Conservation (phyloP, 2,113 vertebrate species). For the Pteropus alecto region DNA sequence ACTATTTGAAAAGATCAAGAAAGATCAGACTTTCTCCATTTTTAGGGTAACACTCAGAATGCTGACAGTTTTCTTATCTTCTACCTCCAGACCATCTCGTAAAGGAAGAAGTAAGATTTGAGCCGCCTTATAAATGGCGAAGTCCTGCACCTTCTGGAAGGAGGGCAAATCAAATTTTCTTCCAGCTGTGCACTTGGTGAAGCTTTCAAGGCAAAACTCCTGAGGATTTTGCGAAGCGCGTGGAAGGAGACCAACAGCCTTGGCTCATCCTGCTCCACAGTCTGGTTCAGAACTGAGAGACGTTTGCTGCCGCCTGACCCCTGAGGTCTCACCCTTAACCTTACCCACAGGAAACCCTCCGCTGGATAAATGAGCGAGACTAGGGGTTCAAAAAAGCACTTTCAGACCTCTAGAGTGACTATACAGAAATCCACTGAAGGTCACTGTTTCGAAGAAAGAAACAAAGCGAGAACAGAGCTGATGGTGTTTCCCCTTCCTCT, state of each 20-base stretch:
- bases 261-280: neutral
- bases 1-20: neutral
- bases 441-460: neutral
- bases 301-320: neutral
- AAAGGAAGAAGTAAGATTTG: slow-evolving; percentile 32
- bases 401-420: neutral
- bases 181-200: neutral
- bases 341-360: neutral
- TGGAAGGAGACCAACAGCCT: neutral
- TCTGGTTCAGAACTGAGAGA: neutral
- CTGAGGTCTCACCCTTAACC: neutral
- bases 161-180: neutral
- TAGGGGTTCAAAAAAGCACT: neutral
- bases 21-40: neutral
- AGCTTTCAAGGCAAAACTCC: neutral
- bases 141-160: neutral
- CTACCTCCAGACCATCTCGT: neutral
- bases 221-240: neutral
- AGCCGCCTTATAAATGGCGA: neutral
- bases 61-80: neutral
- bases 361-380: neutral
- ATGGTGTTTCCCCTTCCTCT: neutral
- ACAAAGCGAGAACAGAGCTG: neutral
- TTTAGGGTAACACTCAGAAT: neutral
- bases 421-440: neutral